Percentiles rank a stretch among this genome's conserved stretches.
Evolutionary conservation across 2,888 invertebrate genomes (phyloP).

Genomic region (Leucania comma): DNA sequence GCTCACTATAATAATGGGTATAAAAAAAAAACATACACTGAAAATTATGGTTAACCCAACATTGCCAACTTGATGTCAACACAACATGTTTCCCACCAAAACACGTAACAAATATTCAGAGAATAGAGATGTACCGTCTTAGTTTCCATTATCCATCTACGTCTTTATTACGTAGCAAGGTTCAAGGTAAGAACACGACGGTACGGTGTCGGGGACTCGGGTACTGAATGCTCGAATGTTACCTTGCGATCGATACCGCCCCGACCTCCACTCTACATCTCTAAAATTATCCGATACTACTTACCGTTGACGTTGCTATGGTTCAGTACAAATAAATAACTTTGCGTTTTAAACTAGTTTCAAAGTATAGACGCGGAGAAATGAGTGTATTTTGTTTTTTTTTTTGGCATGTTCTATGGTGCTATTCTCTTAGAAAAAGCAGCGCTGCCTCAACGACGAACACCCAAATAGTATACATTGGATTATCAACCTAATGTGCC

Average conservation of each 20-base stretch:
- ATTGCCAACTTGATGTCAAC: conserved; percentile 10
- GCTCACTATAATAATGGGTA: too few relatives aligned
- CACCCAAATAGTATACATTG: too few relatives aligned
- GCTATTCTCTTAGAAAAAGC: too few relatives aligned
- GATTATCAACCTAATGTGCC: too few relatives aligned
- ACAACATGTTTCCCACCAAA: neutral
- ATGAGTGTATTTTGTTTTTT: neutral
- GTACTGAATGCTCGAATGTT: conserved; percentile 44
- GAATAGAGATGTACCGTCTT: conserved; percentile 36
- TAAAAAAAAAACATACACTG: neutral
- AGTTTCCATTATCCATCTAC: conserved; percentile 43
- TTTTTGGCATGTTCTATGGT: neutral
- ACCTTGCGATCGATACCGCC: conserved; percentile 72
- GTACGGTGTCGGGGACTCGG: conserved; percentile 60
- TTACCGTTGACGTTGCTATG: conserved; percentile 50
- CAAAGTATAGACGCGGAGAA: conserved; percentile 5
- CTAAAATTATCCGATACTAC: conserved; percentile 75
- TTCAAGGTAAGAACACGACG: conserved; percentile 66
- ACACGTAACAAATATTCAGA: conserved; percentile 20
- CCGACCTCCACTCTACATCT: conserved; percentile 67
- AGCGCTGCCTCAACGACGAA: too few relatives aligned
- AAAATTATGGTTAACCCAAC: neutral
- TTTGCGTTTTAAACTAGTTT: conserved; percentile 44
- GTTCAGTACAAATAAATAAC: conserved; percentile 35
- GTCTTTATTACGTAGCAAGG: conserved; percentile 50